Conservation (phyloP, 2,888 invertebrate genomes). For the Selenia dentaria region DNA sequence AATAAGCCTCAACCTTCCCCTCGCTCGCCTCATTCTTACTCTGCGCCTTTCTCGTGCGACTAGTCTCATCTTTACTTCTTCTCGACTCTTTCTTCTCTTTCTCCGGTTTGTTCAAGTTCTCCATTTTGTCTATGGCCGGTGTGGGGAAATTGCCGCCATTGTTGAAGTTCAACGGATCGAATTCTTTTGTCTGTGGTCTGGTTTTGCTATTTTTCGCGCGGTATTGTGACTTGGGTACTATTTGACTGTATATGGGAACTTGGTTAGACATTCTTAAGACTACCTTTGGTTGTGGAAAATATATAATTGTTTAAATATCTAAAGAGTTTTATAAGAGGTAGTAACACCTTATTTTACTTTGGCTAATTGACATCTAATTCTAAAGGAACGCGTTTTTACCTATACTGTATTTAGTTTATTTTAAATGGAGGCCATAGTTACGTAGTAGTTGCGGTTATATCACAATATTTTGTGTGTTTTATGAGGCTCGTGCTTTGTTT, state of each 20-base stretch:
- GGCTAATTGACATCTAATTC: slow-evolving; percentile 69
- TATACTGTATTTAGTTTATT: slow-evolving; percentile 34
- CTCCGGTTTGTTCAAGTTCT: slow-evolving; percentile 54
- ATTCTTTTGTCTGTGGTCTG: slow-evolving; percentile 71
- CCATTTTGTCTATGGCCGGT: slow-evolving; percentile 47
- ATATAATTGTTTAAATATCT: slow-evolving; percentile 1
- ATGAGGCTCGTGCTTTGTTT: slow-evolving; percentile 13
- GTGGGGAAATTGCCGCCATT: slow-evolving; percentile 76
- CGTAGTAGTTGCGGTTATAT: slow-evolving; percentile 37
- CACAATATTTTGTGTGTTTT: slow-evolving; percentile 47
- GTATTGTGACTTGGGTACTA: slow-evolving; percentile 75
- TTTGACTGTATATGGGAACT: slow-evolving; percentile 80
- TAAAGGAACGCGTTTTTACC: slow-evolving; percentile 62
- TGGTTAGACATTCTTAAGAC: slow-evolving; percentile 71
- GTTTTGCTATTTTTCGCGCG: slow-evolving; percentile 50
- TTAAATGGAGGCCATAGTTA: slow-evolving; percentile 40
- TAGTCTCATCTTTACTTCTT: slow-evolving; percentile 52
- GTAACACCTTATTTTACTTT: slow-evolving; percentile 49
- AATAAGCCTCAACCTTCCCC: slow-evolving; percentile 76
- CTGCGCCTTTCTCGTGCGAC: slow-evolving; percentile 47
- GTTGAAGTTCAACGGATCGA: slow-evolving; percentile 88
- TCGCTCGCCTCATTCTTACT: slow-evolving; percentile 61
- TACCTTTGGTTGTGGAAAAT: slow-evolving; percentile 70
- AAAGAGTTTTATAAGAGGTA: slow-evolving; percentile 26
- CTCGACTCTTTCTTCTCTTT: slow-evolving; percentile 53